phyloP scores from a whole-genome alignment of 2,888 invertebrate species.

The Synergus gifuensis region DNA sequence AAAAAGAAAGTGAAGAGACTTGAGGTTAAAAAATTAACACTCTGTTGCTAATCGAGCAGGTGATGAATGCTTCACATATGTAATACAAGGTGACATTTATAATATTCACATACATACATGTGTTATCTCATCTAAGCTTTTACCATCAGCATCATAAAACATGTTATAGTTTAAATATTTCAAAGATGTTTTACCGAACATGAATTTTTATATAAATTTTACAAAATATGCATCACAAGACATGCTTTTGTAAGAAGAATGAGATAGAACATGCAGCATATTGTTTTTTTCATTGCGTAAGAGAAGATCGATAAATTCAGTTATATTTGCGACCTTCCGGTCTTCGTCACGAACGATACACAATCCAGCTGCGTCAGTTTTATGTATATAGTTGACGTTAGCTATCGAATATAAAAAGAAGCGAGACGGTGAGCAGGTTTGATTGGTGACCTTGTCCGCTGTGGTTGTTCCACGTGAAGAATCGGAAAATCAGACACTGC shows the following conservation, averaged over 20 bases:
- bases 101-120: not conserved
- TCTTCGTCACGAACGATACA: constrained; percentile 33
- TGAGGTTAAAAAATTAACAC: constrained; percentile 18
- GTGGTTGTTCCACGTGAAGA: constrained; percentile 42
- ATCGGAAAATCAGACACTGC: constrained; percentile 41
- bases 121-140: not conserved
- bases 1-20: constrained; percentile 8
- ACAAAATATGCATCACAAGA: not conserved
- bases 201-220: not conserved
- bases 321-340: constrained; percentile 26
- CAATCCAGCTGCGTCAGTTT: constrained; percentile 26
- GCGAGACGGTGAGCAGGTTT: constrained; percentile 37
- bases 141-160: not conserved
- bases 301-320: constrained; percentile 30
- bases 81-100: not conserved
- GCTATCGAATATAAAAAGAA: constrained; percentile 37
- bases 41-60: constrained; percentile 24
- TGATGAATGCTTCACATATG: not conserved
- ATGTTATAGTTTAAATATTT: not conserved
- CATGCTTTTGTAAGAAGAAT: not conserved
- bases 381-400: constrained; percentile 11
- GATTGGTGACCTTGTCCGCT: constrained; percentile 41
- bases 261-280: not conserved
- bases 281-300: constrained; percentile 22
- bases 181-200: not conserved